Evolutionary conservation across 2,797 vertebrate species (phyloP).

Genomic region (Lepus oiostolus): DNA sequence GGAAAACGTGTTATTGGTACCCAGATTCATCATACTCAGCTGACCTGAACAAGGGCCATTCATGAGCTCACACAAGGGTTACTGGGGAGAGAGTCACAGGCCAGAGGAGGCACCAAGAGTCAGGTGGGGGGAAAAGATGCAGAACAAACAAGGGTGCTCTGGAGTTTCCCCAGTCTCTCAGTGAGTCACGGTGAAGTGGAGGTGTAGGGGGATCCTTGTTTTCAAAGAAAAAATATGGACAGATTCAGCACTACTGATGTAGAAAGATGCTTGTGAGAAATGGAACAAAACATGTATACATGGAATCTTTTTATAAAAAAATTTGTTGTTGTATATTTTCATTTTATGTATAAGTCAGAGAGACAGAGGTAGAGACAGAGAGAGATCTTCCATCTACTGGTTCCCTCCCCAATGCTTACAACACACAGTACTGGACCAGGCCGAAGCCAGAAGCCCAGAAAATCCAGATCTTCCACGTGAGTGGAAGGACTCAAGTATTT

Average conservation of each 20-base stretch:
- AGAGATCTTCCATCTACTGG: too few species aligned
- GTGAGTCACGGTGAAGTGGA: background rate
- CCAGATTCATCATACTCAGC: background rate
- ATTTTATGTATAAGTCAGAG: too few species aligned
- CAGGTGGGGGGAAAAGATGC: too few species aligned
- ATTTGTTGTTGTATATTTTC: too few species aligned
- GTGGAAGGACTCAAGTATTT: too few species aligned
- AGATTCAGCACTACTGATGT: background rate
- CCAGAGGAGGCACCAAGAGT: background rate
- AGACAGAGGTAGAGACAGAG: too few species aligned
- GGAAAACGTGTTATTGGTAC: background rate
- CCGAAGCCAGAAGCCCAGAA: too few species aligned
- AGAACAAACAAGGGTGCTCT: background rate
- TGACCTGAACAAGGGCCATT: background rate
- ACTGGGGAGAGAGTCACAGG: background rate
- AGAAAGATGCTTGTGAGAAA: conserved; percentile 31
- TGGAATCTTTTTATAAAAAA: background rate
- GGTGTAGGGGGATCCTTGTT: background rate
- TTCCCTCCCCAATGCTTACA: too few species aligned
- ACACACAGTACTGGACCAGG: too few species aligned
- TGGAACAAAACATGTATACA: background rate
- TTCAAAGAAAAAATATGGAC: conserved; percentile 1
- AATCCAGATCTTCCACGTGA: too few species aligned
- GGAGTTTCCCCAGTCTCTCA: background rate
- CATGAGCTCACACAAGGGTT: background rate